Conservation (phyloP, 1,140 invertebrate species). For the Solenopsis fugax region DNA sequence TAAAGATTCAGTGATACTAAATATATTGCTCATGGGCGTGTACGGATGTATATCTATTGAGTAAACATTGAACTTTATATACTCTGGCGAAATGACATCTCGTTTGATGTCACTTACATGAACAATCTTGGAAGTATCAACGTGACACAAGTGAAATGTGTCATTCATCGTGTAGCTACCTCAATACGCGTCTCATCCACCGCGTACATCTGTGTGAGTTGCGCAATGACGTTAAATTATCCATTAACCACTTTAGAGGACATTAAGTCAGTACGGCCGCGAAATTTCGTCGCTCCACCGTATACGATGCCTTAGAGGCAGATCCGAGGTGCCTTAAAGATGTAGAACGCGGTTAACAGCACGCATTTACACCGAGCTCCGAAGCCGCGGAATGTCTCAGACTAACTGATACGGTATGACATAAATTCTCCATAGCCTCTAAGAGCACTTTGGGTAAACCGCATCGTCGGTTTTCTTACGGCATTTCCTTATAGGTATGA, state of each 20-base stretch:
- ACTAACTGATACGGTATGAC: constrained; percentile 57
- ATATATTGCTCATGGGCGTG: background rate
- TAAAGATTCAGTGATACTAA: background rate
- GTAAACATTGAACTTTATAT: constrained; percentile 2
- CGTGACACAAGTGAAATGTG: constrained; percentile 45
- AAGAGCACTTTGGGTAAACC: constrained; percentile 28
- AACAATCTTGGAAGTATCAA: constrained; percentile 29
- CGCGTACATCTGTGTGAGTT: background rate
- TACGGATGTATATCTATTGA: background rate
- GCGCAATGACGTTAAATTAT: constrained; percentile 71
- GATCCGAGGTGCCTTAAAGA: constrained; percentile 68
- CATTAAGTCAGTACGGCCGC: constrained; percentile 58
- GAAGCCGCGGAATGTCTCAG: constrained; percentile 64
- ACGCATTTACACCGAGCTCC: constrained; percentile 54
- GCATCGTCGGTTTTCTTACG: constrained; percentile 34
- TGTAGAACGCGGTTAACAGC: constrained; percentile 67
- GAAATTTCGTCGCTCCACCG: constrained; percentile 62
- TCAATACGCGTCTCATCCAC: constrained; percentile 3
- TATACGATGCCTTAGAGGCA: constrained; percentile 43
- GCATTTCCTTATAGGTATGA: background rate
- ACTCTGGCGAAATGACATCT: background rate
- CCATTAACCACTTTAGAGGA: constrained; percentile 67
- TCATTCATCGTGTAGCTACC: constrained; percentile 46
- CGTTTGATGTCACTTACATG: constrained; percentile 33
- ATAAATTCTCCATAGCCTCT: constrained; percentile 66